Conservation (phyloP, 2,888 invertebrate species). For the Therioaphis trifolii region DNA sequence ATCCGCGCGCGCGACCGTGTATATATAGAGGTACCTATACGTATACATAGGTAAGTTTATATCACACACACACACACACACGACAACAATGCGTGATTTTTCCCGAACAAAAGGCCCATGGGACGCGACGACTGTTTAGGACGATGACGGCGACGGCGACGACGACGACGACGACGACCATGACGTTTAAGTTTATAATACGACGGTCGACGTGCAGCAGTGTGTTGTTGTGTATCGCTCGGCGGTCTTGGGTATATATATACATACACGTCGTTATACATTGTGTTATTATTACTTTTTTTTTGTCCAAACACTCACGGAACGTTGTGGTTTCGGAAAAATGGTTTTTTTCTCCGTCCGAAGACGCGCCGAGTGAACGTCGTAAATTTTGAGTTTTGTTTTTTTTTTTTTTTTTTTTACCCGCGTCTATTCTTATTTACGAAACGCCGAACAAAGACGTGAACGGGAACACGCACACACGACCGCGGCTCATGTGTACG, state of each 20-base stretch:
- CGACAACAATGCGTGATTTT: conserved; percentile 33
- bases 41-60: too few species aligned
- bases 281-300: background rate
- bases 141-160: background rate
- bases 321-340: conserved; percentile 53
- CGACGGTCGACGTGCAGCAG: background rate
- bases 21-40: background rate
- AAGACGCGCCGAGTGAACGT: background rate
- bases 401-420: conserved; percentile 14
- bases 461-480: conserved; percentile 30
- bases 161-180: background rate
- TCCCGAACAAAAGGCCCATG: conserved; percentile 31
- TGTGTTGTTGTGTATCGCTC: background rate
- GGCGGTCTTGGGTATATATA: too few species aligned
- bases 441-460: conserved; percentile 42
- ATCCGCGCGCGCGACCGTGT: background rate
- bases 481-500: too few species aligned
- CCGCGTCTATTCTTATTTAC: background rate
- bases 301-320: conserved; percentile 5
- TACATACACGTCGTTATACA: background rate
- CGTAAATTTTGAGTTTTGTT: conserved; percentile 14
- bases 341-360: background rate
- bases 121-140: background rate
- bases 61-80: too few species aligned
- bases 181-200: conserved; percentile 47